Conservation (phyloP, 2,113 vertebrate genomes). For the Empidonax traillii region DNA sequence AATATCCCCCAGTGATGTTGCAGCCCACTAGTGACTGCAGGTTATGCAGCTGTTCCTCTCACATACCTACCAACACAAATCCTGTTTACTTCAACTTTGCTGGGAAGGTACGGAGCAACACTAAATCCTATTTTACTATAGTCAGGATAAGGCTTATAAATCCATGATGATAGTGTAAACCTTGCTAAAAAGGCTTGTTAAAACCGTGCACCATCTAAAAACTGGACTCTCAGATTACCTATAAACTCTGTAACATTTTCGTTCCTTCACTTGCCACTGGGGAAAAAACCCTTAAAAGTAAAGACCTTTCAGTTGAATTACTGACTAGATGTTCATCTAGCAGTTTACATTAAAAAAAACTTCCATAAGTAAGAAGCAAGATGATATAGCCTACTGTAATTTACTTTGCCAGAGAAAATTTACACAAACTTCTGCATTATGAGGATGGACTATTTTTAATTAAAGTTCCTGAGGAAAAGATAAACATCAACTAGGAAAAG, state of each 20-base stretch:
- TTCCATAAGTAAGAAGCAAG: not conserved
- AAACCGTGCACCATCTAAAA: not conserved
- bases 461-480: slow-evolving; percentile 10
- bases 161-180: not conserved
- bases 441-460: slow-evolving; percentile 22
- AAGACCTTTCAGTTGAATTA: not conserved
- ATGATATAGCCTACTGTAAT: not conserved
- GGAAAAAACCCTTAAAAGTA: not conserved
- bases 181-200: not conserved
- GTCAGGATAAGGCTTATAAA: not conserved
- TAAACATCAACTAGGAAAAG: slow-evolving; percentile 5
- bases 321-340: not conserved
- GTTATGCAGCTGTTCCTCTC: slow-evolving; percentile 2
- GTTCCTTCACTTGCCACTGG: not conserved
- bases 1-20: not conserved
- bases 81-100: not conserved
- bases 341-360: not conserved
- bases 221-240: not conserved
- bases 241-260: not conserved
- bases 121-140: slow-evolving; percentile 21
- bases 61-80: slow-evolving; percentile 32
- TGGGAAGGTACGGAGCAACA: not conserved
- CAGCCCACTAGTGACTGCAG: not conserved
- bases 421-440: not conserved
- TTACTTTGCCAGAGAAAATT: slow-evolving; percentile 14